phyloP scores from a whole-genome alignment of 2,888 invertebrate species.

The Latrodectus hesperus region DNA sequence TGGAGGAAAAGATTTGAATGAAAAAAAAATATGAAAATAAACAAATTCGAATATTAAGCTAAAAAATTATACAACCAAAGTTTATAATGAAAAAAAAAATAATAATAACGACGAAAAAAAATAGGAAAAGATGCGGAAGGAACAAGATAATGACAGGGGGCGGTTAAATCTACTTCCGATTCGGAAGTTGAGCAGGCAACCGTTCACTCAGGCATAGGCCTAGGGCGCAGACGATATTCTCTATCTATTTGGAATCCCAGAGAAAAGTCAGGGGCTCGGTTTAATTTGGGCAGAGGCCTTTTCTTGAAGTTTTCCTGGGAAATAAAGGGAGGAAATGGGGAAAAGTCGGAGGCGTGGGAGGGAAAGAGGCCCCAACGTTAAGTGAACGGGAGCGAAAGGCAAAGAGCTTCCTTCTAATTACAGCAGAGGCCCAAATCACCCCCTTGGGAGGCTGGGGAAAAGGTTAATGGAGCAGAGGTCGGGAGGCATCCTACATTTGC shows the following conservation, averaged over 20 bases:
- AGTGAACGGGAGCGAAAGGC: slow-evolving; percentile 52
- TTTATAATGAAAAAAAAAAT: slow-evolving; percentile 13
- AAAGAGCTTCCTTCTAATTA: slow-evolving; percentile 64
- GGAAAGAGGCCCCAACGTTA: slow-evolving; percentile 40
- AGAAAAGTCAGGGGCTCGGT: slow-evolving; percentile 49
- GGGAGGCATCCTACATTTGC: slow-evolving; percentile 62
- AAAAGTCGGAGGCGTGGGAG: neutral
- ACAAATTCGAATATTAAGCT: neutral
- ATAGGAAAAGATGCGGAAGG: slow-evolving; percentile 14
- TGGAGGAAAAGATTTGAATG: neutral
- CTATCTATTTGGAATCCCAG: slow-evolving; percentile 30
- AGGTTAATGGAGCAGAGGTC: slow-evolving; percentile 68
- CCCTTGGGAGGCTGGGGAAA: slow-evolving; percentile 57
- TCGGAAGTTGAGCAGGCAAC: slow-evolving; percentile 3
- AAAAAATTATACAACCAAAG: slow-evolving; percentile 18
- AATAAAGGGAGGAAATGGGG: slow-evolving; percentile 11
- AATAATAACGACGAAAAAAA: neutral
- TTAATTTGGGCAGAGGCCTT: slow-evolving; percentile 56
- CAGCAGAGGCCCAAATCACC: slow-evolving; percentile 62
- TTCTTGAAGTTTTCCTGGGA: slow-evolving; percentile 51
- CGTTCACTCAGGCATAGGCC: slow-evolving; percentile 6
- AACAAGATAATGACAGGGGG: slow-evolving; percentile 57
- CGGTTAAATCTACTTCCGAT: slow-evolving; percentile 38
- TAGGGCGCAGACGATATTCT: slow-evolving; percentile 25
- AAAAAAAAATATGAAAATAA: neutral